Base-by-base conservation (phyloP, 2,797 vertebrate genomes). In the Salmo trutta region DNA sequence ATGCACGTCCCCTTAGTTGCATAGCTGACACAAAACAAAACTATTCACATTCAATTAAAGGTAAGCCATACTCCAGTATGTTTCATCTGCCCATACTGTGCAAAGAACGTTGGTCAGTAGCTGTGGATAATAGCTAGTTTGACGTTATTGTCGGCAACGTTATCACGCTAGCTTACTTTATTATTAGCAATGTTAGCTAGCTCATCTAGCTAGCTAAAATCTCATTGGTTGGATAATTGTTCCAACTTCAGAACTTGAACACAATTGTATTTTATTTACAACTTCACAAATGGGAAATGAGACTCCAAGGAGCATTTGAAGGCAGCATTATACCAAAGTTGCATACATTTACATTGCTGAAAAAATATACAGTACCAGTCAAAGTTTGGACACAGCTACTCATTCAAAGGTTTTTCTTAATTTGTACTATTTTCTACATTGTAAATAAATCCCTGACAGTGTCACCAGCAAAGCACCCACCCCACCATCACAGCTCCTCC, bases 11-110 rank as follows among this genome's bases (percentile, higher is more conserved):
- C 86, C 88, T 81, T 87, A 78, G 17, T 91, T 93, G 92, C 93
- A 91, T 92, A 92, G 90, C 88, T 78, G 84, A 89, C 88, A 87
- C 81, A 87, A 82, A 86, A 47, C 41, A 47, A 47, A 47, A 47
- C 41, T 1, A 47, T 47, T 78, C 62, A 81, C 79, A 47, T 24
- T 24, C 52, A 70, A 77, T 80, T 79, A 68, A 79, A 79, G 77
- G 73, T 33, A 85, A 84, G 74, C 62, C 31, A 78, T 59, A 16
- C 27, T 62, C 77, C 64, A 16, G 21, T 56, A 82, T 14, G 70
- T 72, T 67, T 82, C 65, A 84, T 62, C 21, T 77, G 83, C 77
- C 51, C 36, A 70, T 59, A 59, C 53, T 59, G 52, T 47, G 41
- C 41, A 47, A 47, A 47, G 41, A 12, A 47, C 41, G 10, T 47